phyloP scores from a whole-genome alignment of 2,113 vertebrate species.

The Scomber japonicus region DNA sequence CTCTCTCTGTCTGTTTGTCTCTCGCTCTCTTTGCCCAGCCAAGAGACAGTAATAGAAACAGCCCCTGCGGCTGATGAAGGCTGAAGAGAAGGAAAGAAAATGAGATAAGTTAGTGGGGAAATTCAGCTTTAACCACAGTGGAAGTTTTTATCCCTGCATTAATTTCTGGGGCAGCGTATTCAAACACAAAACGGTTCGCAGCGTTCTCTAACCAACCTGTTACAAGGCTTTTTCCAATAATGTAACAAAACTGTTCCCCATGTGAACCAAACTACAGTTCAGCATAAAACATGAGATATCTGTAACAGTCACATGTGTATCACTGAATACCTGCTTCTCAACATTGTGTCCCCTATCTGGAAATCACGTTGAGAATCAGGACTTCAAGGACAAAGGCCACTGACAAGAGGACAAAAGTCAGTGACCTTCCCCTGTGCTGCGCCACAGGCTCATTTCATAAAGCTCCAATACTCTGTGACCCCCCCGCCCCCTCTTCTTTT shows the following conservation, averaged over 20 bases:
- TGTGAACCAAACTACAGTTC: slow-evolving; percentile 23
- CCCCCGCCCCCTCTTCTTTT: neutral
- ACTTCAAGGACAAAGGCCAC: slow-evolving; percentile 34
- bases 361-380: slow-evolving; percentile 19
- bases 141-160: slow-evolving; percentile 40
- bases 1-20: neutral
- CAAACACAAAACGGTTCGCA: slow-evolving; percentile 28
- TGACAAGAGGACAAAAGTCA: slow-evolving; percentile 19
- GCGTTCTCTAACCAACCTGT: neutral
- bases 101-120: slow-evolving; percentile 23
- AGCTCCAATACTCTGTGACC: slow-evolving; percentile 4
- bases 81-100: slow-evolving; percentile 34
- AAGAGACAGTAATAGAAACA: slow-evolving; percentile 54
- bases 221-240: neutral
- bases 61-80: slow-evolving; percentile 27
- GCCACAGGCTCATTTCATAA: slow-evolving; percentile 22
- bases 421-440: slow-evolving; percentile 19
- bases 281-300: neutral
- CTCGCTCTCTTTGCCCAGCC: neutral
- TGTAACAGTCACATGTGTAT: neutral
- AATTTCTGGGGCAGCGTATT: slow-evolving; percentile 37
- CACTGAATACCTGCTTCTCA: neutral
- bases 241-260: slow-evolving; percentile 8
- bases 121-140: slow-evolving; percentile 34
- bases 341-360: slow-evolving; percentile 5